Percentiles rank a stretch among this genome's conserved stretches.
phyloP scores from a whole-genome alignment of 2,888 invertebrate genomes.

The Drosophila limbata region DNA sequence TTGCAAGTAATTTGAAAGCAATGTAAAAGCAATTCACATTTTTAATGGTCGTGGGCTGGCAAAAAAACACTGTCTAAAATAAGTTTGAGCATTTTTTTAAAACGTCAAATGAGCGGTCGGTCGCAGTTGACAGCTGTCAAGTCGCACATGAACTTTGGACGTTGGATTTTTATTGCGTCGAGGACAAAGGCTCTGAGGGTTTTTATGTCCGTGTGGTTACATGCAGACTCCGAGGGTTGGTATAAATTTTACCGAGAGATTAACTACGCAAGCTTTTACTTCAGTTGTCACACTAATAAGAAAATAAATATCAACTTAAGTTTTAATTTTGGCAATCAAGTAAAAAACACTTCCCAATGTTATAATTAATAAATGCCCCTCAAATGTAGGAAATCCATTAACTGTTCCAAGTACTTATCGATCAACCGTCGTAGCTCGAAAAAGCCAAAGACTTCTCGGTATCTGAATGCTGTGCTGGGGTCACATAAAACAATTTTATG shows the following conservation, averaged over 20 bases:
- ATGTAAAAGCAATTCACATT: conserved; percentile 45
- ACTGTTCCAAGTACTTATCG: background rate
- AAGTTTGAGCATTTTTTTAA: conserved; percentile 32
- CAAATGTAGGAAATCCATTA: background rate
- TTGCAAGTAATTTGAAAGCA: conserved; percentile 20
- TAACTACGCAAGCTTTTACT: background rate
- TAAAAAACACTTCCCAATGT: no score
- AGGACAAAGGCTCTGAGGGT: conserved; percentile 19
- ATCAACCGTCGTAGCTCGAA: background rate
- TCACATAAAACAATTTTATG: conserved; percentile 52
- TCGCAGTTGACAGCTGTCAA: conserved; percentile 61
- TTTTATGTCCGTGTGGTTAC: conserved; percentile 10
- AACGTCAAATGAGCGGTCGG: conserved; percentile 28
- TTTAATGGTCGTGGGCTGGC: conserved; percentile 26
- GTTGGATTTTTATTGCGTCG: conserved; percentile 35
- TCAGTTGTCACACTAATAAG: no score
- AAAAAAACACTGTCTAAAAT: conserved; percentile 31
- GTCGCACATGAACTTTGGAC: conserved; percentile 27
- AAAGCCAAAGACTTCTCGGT: conserved; percentile 11
- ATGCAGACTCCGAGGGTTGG: conserved; percentile 26
- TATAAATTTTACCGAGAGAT: background rate
- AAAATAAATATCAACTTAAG: no score
- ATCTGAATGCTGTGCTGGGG: conserved; percentile 17
- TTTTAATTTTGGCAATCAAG: no score
- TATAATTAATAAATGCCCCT: no score